Percentiles rank a stretch among this genome's conserved stretches.
Evolutionary conservation across 2,113 vertebrate genomes (phyloP).

Genomic region (Enhydra lutris): DNA sequence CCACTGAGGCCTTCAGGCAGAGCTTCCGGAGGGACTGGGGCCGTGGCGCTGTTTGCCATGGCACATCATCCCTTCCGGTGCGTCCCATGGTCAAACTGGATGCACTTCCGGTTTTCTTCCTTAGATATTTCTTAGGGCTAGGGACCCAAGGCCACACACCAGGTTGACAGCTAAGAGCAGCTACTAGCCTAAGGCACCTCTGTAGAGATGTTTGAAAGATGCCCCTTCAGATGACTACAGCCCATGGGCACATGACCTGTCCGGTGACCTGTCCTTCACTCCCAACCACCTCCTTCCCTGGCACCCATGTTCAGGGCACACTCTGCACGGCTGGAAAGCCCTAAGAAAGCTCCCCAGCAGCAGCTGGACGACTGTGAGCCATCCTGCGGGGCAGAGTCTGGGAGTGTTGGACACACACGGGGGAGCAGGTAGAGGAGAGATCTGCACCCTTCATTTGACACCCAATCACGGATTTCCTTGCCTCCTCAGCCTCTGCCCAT

Average conservation of each 20-base stretch:
- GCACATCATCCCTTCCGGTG: not conserved
- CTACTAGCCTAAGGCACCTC: not conserved
- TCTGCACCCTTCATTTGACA: not conserved
- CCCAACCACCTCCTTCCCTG: not conserved
- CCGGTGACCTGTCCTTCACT: not conserved
- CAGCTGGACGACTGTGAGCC: not conserved
- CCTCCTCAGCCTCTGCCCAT: not conserved
- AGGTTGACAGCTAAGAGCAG: not conserved
- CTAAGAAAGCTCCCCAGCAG: not conserved
- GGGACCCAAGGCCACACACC: not conserved
- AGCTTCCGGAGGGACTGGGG: not conserved
- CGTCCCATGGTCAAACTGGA: not conserved
- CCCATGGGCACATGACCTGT: not conserved
- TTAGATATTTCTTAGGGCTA: not conserved
- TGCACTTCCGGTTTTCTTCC: not conserved
- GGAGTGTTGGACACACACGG: no score
- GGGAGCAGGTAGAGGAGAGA: not conserved
- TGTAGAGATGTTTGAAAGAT: not conserved
- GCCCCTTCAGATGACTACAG: not conserved
- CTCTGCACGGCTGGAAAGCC: not conserved
- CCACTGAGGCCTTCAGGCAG: not conserved
- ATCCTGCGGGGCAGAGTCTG: not conserved
- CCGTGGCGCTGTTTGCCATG: rapidly evolving
- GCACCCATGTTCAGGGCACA: not conserved
- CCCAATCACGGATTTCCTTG: not conserved